Evolutionary conservation across 2,888 invertebrate genomes (phyloP).

Genomic region (Temnothorax ravouxi): DNA sequence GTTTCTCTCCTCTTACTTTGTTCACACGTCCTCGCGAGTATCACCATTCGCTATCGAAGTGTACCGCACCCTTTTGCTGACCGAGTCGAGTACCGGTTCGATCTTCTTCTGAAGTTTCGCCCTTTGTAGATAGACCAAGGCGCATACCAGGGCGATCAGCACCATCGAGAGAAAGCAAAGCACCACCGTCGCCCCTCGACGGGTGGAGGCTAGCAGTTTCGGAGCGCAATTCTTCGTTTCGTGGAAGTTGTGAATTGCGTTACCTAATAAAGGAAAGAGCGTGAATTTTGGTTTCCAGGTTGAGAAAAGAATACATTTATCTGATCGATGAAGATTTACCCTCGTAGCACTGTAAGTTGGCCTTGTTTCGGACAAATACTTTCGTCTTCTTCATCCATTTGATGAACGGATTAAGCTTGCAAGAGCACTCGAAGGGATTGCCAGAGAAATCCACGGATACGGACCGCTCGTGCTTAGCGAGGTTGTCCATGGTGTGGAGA

Average conservation of each 20-base stretch:
- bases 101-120: conserved; percentile 88
- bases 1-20: neutral
- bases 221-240: conserved; percentile 78
- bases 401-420: conserved; percentile 88
- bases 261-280: conserved; percentile 34
- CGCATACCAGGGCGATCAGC: conserved; percentile 87
- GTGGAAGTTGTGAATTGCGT: conserved; percentile 46
- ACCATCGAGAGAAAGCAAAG: conserved; percentile 83
- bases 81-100: conserved; percentile 88
- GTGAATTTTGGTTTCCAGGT: neutral
- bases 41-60: conserved; percentile 90
- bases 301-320: neutral
- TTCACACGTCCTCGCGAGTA: conserved; percentile 82
- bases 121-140: conserved; percentile 89
- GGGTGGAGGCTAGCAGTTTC: conserved; percentile 65
- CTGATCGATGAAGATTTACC: conserved; percentile 65
- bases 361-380: conserved; percentile 88
- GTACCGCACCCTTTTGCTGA: conserved; percentile 91
- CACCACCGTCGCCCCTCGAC: conserved; percentile 75
- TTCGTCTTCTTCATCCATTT: conserved; percentile 89
- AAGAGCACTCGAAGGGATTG: conserved; percentile 91
- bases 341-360: conserved; percentile 87
- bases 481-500: conserved; percentile 88
- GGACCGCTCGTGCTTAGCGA: conserved; percentile 87
- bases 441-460: conserved; percentile 89